Evolutionary conservation across 1,140 invertebrate genomes (phyloP).

Genomic region (Trichonephila inaurata): DNA sequence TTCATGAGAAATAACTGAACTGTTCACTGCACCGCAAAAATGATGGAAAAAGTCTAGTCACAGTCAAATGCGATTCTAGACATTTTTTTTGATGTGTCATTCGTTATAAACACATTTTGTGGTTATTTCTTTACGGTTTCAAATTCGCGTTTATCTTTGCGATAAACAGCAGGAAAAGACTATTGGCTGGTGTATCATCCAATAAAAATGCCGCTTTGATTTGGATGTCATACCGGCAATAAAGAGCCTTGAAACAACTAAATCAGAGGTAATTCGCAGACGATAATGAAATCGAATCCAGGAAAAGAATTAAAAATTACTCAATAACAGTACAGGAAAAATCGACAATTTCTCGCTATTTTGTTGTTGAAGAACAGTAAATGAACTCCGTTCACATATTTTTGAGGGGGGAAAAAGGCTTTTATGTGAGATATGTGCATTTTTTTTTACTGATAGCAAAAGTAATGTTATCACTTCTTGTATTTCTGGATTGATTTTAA

Average conservation of each 20-base stretch:
- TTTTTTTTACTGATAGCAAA: too few species aligned
- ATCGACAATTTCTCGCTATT: neutral
- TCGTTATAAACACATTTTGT: neutral
- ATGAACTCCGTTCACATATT: neutral
- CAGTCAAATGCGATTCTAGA: neutral
- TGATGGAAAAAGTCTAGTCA: neutral
- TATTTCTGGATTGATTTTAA: too few species aligned
- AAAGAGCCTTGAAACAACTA: conserved; percentile 31
- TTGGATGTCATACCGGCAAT: neutral
- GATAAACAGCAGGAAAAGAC: neutral
- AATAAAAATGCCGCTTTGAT: neutral
- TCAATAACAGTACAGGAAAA: neutral
- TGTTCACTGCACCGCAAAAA: neutral
- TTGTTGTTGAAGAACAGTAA: neutral
- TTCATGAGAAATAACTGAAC: neutral
- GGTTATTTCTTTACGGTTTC: neutral
- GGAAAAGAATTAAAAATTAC: neutral
- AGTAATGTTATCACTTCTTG: too few species aligned
- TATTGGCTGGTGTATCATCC: neutral
- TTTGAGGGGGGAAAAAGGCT: neutral
- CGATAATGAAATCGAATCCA: neutral
- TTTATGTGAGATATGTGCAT: too few species aligned
- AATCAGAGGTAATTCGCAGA: neutral
- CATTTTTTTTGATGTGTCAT: neutral
- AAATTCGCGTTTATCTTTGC: neutral